A percentile compares a stretch with the other conserved stretches of the same genome.
These are phyloP conservation scores for Physella acuta DNA, from an alignment of 1,140 invertebrate genomes.

Conservation along the genomic window DNA sequence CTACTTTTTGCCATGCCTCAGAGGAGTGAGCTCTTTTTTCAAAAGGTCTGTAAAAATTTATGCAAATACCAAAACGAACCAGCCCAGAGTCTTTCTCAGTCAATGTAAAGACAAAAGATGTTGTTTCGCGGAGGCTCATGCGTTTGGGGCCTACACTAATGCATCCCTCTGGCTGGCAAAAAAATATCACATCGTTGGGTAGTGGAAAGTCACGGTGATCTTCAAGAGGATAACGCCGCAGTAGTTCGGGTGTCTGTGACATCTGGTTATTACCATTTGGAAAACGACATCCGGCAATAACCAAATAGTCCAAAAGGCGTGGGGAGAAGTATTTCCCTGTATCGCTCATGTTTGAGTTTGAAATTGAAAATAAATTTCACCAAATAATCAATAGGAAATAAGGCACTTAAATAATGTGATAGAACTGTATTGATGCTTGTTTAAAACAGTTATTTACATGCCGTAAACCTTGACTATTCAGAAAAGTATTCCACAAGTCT, in stretches of 20 bases:
- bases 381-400: neutral
- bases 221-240: slow-evolving; percentile 88
- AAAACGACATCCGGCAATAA: slow-evolving; percentile 87
- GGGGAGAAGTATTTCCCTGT: slow-evolving; percentile 66
- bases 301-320: slow-evolving; percentile 84
- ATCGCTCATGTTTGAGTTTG: slow-evolving; percentile 19
- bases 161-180: slow-evolving; percentile 99
- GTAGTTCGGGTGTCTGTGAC: slow-evolving; percentile 57
- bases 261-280: slow-evolving; percentile 61
- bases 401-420: neutral
- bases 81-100: slow-evolving; percentile 98
- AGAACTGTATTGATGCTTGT: neutral
- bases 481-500: too few relatives aligned
- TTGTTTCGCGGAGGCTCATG: slow-evolving; percentile 73
- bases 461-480: neutral
- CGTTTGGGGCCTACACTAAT: slow-evolving; percentile 83
- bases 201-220: slow-evolving; percentile 96
- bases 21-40: slow-evolving; percentile 62
- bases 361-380: slow-evolving; percentile 1
- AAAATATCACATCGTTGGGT: slow-evolving; percentile 96
- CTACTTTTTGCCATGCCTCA: slow-evolving; percentile 35
- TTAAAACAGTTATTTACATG: neutral
- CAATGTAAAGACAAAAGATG: slow-evolving; percentile 96
- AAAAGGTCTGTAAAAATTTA: slow-evolving; percentile 95
- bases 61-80: slow-evolving; percentile 81